Conservation (phyloP, 2,888 invertebrate genomes). For the Drosophila barbarae region DNA sequence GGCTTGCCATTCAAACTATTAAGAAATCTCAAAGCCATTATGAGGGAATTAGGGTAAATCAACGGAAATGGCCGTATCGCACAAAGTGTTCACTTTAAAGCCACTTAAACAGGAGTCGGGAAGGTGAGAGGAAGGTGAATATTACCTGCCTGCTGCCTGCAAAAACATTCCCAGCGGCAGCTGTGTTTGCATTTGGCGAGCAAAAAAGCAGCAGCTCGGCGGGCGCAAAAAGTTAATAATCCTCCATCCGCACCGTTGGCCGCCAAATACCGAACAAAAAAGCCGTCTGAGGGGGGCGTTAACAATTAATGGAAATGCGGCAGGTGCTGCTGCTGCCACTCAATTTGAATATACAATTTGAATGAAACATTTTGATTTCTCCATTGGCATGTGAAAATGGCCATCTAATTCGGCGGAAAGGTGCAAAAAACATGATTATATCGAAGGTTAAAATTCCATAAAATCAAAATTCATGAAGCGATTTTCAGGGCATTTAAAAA, state of each 20-base stretch:
- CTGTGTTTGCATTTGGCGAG: conserved; percentile 18
- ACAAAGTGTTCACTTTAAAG: conserved; percentile 5
- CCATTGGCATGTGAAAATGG: conserved; percentile 9
- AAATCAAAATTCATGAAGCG: background rate
- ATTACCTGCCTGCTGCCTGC: conserved; percentile 1
- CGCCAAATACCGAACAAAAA: background rate
- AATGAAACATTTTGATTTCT: conserved; percentile 31
- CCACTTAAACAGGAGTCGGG: background rate
- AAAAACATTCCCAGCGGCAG: conserved; percentile 7
- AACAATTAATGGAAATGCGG: conserved; percentile 24
- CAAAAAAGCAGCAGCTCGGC: conserved; percentile 7
- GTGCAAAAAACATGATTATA: background rate
- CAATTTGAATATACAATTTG: conserved; percentile 15
- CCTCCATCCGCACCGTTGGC: conserved; percentile 23
- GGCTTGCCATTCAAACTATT: conserved; percentile 1
- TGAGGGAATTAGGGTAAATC: background rate
- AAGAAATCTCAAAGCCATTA: conserved; percentile 11
- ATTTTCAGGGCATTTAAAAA: background rate
- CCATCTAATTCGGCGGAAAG: background rate
- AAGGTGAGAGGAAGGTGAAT: background rate
- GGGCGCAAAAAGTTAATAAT: conserved; percentile 22
- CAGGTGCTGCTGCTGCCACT: conserved; percentile 28
- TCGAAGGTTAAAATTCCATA: background rate
- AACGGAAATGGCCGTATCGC: background rate
- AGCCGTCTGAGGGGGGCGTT: conserved; percentile 1